Evolutionary conservation across 2,888 invertebrate species (phyloP), one percentile per base, ranked within the genome.

Genomic region (Stenodema calcarata): DNA sequence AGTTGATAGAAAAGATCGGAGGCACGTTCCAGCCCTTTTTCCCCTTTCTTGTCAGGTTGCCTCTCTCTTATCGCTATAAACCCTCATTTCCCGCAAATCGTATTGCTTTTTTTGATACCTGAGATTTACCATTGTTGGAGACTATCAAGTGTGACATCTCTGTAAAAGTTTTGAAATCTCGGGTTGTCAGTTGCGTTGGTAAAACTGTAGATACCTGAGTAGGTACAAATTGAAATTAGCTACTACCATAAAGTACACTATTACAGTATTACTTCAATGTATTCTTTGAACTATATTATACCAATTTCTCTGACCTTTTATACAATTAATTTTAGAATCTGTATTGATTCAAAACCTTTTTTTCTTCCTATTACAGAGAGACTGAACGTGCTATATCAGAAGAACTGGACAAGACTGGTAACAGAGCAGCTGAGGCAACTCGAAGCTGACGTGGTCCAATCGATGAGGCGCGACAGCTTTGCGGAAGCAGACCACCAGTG

Each of bases 361-460:
- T 76, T 78, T 27, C 23, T 44, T 14, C 12, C 18, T 62, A 35
- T 92, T 92, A 78, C 94, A 94, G 95, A 95, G 90, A 94, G 95
- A 88, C 92, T 96, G 81, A 97, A 97, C 91, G 95, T 97, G 12
- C 92, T 97, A 2, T 95, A 96, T 91, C 95, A 95, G 91, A 93
- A 94, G 81, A 96, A 97, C 91, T 97, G 97, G 96, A 96, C 96
- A 0, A 92, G 93, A 81, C 91, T 95, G 89, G 96, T 96, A 0
- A 95, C 95, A 89, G 94, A 94, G 89, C 95, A 96, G 90, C 92
- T 97, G 87, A 93, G 94, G 80, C 94, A 94, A 90, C 97, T 97
- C 91, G 97, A 97, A 91, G 93, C 94, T 3, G 94, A 95, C 9
- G 95, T 97, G 89, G 95, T 96, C 87, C 94, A 95, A 2, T 95